A percentile compares a stretch with the other conserved stretches of the same genome.
These are phyloP conservation scores for Diplolepis rosae DNA, from an alignment of 2,888 invertebrate species.

Conservation along the genomic window DNA sequence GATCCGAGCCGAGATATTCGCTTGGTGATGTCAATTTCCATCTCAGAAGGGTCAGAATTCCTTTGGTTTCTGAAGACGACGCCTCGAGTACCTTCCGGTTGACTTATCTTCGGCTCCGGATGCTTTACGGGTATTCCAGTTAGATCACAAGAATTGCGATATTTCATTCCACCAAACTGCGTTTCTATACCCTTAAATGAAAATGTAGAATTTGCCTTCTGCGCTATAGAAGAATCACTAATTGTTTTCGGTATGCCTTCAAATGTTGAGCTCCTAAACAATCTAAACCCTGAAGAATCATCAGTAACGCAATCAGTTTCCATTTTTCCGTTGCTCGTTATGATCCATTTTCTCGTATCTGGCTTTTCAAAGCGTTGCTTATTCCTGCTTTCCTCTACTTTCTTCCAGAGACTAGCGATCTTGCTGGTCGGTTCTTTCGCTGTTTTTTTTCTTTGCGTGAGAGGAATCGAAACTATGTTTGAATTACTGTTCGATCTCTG, in stretches of 20 bases:
- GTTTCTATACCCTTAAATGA: conserved; percentile 31
- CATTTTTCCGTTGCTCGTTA: conserved; percentile 39
- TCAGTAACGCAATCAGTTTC: conserved; percentile 43
- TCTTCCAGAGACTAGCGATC: conserved; percentile 87
- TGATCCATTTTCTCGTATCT: conserved; percentile 78
- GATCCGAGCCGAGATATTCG: conserved; percentile 75
- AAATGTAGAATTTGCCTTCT: background rate
- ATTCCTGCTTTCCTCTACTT: conserved; percentile 82
- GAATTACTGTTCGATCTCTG: conserved; percentile 78
- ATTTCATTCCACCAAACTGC: conserved; percentile 50
- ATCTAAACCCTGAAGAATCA: conserved; percentile 45
- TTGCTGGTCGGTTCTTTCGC: conserved; percentile 83
- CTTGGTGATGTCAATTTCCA: conserved; percentile 65
- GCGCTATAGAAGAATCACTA: background rate
- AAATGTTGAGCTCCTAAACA: conserved; percentile 81
- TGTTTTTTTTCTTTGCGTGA: conserved; percentile 66
- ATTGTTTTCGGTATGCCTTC: conserved; percentile 73
- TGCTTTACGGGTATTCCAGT: conserved; percentile 62
- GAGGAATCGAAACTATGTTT: conserved; percentile 74
- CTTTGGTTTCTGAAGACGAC: conserved; percentile 58
- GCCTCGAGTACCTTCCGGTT: conserved; percentile 43
- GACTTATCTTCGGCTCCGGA: conserved; percentile 41
- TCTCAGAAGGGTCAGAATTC: conserved; percentile 50
- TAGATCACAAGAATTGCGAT: conserved; percentile 67
- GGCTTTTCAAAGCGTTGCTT: conserved; percentile 76